Evolutionary conservation across 2,888 invertebrate species (phyloP).

Genomic region (Tetragonisca angustula): DNA sequence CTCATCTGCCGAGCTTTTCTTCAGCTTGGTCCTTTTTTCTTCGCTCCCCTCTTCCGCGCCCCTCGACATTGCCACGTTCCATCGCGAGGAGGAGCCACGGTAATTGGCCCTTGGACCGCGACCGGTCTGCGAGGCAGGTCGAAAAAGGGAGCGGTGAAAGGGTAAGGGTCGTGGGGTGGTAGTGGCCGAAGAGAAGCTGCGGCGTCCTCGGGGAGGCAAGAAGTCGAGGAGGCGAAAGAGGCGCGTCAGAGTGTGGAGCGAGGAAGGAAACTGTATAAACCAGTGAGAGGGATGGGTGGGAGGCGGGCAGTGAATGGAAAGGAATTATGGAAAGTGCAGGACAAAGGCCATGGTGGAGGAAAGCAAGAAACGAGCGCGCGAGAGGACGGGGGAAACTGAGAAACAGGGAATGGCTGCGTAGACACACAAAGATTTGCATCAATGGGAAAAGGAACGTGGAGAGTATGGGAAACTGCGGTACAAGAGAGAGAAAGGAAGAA

Average conservation of each 20-base stretch:
- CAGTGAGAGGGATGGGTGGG: not conserved
- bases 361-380: not conserved
- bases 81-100: slow-evolving; percentile 63
- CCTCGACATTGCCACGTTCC: slow-evolving; percentile 51
- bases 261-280: slow-evolving; percentile 16
- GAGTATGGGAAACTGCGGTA: not conserved
- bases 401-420: not conserved
- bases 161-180: slow-evolving; percentile 21
- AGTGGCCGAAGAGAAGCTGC: not conserved
- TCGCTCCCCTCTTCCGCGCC: slow-evolving; percentile 33
- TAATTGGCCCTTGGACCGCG: slow-evolving; percentile 75
- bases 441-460: not conserved
- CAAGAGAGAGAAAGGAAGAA: not conserved
- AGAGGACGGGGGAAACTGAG: not conserved
- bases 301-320: slow-evolving; percentile 4
- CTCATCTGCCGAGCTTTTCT: slow-evolving; percentile 23
- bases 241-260: not conserved
- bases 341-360: not conserved
- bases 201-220: not conserved
- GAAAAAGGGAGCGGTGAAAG: slow-evolving; percentile 38
- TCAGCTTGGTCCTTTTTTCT: slow-evolving; percentile 7
- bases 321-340: slow-evolving; percentile 14
- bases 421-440: slow-evolving; percentile 14
- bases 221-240: not conserved
- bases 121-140: slow-evolving; percentile 46